Percentiles rank a stretch among this genome's conserved stretches.
Conservation (phyloP, 1,140 invertebrate species). For the Pseudachorutes palmiensis region DNA sequence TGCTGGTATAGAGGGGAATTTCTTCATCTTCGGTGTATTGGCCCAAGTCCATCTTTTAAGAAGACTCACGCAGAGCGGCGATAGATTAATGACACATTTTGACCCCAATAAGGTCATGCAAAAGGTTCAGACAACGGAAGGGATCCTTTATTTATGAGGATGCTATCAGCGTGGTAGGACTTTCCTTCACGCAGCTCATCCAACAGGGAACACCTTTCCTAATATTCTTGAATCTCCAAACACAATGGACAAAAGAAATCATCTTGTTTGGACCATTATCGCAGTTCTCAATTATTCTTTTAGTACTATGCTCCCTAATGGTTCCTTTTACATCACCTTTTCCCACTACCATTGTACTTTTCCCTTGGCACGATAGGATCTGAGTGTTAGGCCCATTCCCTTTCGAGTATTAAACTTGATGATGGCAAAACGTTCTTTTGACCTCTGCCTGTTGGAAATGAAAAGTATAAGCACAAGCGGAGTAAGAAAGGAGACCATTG, state of each 20-base stretch:
- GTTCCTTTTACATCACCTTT: neutral
- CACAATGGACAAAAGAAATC: neutral
- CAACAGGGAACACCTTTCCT: neutral
- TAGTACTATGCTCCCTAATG: neutral
- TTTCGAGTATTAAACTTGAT: no score
- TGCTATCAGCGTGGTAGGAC: neutral
- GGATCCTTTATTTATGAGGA: neutral
- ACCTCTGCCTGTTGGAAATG: neutral
- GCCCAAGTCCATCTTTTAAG: neutral
- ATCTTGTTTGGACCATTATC: neutral
- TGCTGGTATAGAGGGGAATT: no score
- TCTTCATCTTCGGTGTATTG: neutral
- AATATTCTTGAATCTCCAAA: neutral
- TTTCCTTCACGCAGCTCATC: neutral
- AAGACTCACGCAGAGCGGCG: constrained; percentile 20
- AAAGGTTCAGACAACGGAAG: neutral
- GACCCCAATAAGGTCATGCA: constrained; percentile 23
- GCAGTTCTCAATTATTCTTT: neutral
- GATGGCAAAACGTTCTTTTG: neutral
- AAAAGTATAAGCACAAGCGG: neutral
- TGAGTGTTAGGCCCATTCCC: no score
- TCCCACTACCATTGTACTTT: neutral
- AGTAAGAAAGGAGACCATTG: neutral
- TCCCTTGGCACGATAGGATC: no score
- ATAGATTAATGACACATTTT: constrained; percentile 25